Evolutionary conservation across 2,888 invertebrate genomes (phyloP), one percentile per base, ranked within the genome.

Genomic region (Macaria liturata): DNA sequence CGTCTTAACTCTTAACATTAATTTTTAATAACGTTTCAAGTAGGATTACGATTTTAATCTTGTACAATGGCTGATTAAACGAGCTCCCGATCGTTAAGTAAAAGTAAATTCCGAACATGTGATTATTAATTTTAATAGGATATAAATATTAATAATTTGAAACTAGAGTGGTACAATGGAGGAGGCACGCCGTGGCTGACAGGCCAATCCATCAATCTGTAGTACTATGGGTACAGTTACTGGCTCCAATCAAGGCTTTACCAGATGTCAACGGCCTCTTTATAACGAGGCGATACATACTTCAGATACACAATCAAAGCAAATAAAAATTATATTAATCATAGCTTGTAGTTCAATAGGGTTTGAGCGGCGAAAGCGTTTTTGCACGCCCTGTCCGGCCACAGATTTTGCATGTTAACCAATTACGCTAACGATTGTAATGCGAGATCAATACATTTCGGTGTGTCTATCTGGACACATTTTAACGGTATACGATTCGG

Each of bases 301-400:
- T 56, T 66, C 69, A 75, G 70, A 76, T 74, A 75, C 62, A 78
- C 82, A 84, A 84, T 84, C 81, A 81, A 82, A 81, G 78, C 80
- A 81, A 83, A 86, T 84, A 86, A 84, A 82, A 83, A 81, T 81
- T 78, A 79, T 80, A 85, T 84, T 83, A 85, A 88, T 87, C 83
- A 81, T 71, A 70, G 70, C 69, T 68, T 57, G 60, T 51, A 49
- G 71, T 70, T 81, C 79, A 83, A 79, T 76, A 67, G 71, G 71
- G 67, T 70, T 71, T 69, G 71, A 74, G 72, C 66, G 74, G 78
- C 78, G 76, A 78, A 78, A 78, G 68, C 55, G 70, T 72, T 79
- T 80, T 83, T 83, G 57, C 64, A 58, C 64, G 55, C 68, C 64
- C 69, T 53, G 34, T 47, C 57, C 55, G 48, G 43, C 48, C 48